Base-by-base conservation (phyloP, 2,888 invertebrate genomes). In the Camponotus fellah region DNA sequence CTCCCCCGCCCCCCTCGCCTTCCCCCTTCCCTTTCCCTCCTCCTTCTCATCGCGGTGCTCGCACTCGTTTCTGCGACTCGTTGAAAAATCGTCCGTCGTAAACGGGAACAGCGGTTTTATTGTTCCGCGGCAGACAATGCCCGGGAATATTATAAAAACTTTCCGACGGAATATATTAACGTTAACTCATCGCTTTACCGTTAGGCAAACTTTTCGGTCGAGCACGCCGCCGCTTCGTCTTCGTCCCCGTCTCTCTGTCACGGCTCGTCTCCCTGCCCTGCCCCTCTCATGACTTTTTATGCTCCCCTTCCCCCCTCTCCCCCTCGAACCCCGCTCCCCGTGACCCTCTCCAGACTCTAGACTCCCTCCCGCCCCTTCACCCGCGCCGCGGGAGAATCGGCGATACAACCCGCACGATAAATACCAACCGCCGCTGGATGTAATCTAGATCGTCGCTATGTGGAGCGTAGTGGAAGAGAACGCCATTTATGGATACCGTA, bases 151-250 rank as follows among this genome's bases (percentile, higher is more conserved):
- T 94, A 94, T 94, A 93, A 94, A 93, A 94, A 94, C 94, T 94
- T 94, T 94, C 91, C 92, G 94, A 94, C 93, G 93, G 94, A 94
- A 94, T 95, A 94, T 94, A 94, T 95, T 94, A 94, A 94, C 93
- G 94, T 94, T 94, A 94, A 94, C 93, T 94, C 94, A 93, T 94
- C 94, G 94, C 92, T 94, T 94, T 92, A 93, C 94, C 94, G 94
- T 94, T 94, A 94, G 93, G 92, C 94, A 94, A 94, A 94, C 93
- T 94, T 94, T 94, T 94, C 94, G 92, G 91, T 92, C 92, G 92
- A 89, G 89, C 92, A 92, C 87, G 88, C 84, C 85, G 82, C 68
- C 86, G 81, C 76, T 85, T 80, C 58, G 74, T 86, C 88, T 80
- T 68, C 82, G 76, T 72, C 72, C 81, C 62, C 86, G 72, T 58